Base-by-base conservation (phyloP, 2,113 vertebrate species). In the Pterocles burchelli region DNA sequence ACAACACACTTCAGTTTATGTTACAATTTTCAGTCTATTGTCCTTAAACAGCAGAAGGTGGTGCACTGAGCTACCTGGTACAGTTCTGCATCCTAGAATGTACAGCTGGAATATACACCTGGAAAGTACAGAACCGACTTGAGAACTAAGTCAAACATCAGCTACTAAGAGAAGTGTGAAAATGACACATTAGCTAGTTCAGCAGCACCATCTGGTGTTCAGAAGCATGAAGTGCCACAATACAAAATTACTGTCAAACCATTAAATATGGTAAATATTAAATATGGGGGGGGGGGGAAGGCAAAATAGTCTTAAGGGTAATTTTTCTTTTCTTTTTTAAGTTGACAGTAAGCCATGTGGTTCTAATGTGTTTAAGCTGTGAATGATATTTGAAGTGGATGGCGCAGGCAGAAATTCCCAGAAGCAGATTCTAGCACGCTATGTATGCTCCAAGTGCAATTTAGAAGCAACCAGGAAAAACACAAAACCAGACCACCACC, bases 181-280 rank as follows among this genome's bases (percentile, higher is more conserved):
- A 83, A 83, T 20, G 0, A 20, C n/a, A 78, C 36, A 52, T 88
- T 51, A 46, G 36, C 7, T 51, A 83, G 93, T 80, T 93, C 7
- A 82, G 82, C 84, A 96, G 96, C 96, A 95, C 97, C 96, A 97
- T 67, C 96, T 97, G 94, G 83, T 82, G 96, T 93, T 82, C 93
- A 68, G n/a, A 71, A 89, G 61, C 48, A 73, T 59, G 0, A 82
- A 86, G 70, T 68, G 52, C 57, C 63, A 79, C 74, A n/a, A 62
- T 0, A 33, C 11, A 65, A 77, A 72, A 38, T 11, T 2, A 2
- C 49, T 15, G 0, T 8, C 52, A 33, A 36, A 73, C 34, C 10
- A 20, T 7, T 5, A 41, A 41, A 46, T 12, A 5, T n/a, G n/a
- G n/a, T n/a, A n/a, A n/a, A n/a, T n/a, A n/a, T n/a, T n/a, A n/a